These are phyloP conservation scores for Pao palembangensis DNA, from an alignment of 2,113 vertebrate species.

Conservation along the genomic window DNA sequence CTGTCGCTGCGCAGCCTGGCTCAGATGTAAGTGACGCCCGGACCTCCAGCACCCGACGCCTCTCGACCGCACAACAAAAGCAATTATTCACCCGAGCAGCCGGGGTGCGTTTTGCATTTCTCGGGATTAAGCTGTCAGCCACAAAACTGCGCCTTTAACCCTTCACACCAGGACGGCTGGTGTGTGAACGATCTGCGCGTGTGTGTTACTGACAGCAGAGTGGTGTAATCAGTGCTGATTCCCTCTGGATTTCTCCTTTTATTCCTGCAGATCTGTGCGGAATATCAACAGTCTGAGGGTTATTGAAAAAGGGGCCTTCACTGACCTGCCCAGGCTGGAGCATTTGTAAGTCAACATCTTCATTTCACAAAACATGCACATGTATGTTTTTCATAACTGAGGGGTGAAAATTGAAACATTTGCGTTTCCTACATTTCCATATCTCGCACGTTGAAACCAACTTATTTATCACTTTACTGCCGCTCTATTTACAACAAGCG, in stretches of 20 bases:
- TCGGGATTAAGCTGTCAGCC: conserved; percentile 39
- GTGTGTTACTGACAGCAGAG: conserved; percentile 27
- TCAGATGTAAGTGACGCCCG: conserved; percentile 83
- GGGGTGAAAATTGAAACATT: no score
- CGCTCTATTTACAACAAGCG: no score
- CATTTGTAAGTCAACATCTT: conserved; percentile 79
- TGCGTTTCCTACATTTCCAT: no score
- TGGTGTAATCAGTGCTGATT: conserved; percentile 34
- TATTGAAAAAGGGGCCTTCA: conserved; percentile 84
- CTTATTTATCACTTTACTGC: no score
- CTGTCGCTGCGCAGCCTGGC: conserved; percentile 80
- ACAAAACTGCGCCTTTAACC: conserved; percentile 40
- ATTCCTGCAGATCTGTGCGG: conserved; percentile 78
- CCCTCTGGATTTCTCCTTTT: conserved; percentile 9
- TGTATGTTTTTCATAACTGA: no score
- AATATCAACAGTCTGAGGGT: conserved; percentile 83
- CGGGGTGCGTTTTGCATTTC: conserved; percentile 31
- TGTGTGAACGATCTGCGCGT: conserved; percentile 3
- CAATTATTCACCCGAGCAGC: conserved; percentile 35
- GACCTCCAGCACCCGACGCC: conserved; percentile 14
- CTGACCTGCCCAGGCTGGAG: conserved; percentile 83
- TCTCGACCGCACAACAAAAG: conserved; percentile 12
- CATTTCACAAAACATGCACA: neutral
- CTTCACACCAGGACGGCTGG: conserved; percentile 30
- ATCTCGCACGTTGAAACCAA: no score